Percentiles rank a stretch among this genome's conserved stretches.
phyloP scores from a whole-genome alignment of 2,888 invertebrate genomes.

The Nomada fabriciana region DNA sequence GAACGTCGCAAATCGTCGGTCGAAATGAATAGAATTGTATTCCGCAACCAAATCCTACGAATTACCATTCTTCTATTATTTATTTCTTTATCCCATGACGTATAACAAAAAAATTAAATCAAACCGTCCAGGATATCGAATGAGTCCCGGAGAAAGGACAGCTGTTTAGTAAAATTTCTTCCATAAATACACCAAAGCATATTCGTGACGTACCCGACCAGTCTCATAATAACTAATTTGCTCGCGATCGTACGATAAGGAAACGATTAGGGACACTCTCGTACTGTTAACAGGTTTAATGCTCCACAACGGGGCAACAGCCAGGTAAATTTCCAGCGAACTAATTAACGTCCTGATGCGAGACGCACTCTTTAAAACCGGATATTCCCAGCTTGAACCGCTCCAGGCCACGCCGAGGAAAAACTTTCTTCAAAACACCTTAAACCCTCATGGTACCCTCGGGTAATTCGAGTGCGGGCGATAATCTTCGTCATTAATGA shows the following conservation, averaged over 20 bases:
- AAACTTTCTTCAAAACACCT: conserved; percentile 3
- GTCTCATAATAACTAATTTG: conserved; percentile 7
- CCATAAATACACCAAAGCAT: conserved; percentile 1
- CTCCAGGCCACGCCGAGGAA: background rate
- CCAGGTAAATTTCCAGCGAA: conserved; percentile 32
- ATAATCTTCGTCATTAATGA: background rate
- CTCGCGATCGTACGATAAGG: background rate
- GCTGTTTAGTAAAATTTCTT: conserved; percentile 13
- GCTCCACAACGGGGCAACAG: conserved; percentile 14
- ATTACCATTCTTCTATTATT: background rate
- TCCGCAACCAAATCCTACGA: background rate
- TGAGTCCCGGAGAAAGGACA: conserved; percentile 4
- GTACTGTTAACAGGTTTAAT: conserved; percentile 52
- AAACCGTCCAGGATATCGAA: background rate
- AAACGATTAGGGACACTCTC: background rate
- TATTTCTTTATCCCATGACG: background rate
- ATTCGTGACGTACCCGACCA: conserved; percentile 1
- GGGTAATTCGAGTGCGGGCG: background rate
- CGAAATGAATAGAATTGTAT: conserved; percentile 11
- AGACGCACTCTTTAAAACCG: conserved; percentile 20
- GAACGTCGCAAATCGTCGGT: background rate
- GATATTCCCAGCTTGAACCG: conserved; percentile 23
- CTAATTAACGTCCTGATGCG: conserved; percentile 52
- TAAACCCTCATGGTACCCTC: background rate
- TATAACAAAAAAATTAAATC: conserved; percentile 10